phyloP scores from a whole-genome alignment of 2,888 invertebrate species.

The Epinotia demarniana region DNA sequence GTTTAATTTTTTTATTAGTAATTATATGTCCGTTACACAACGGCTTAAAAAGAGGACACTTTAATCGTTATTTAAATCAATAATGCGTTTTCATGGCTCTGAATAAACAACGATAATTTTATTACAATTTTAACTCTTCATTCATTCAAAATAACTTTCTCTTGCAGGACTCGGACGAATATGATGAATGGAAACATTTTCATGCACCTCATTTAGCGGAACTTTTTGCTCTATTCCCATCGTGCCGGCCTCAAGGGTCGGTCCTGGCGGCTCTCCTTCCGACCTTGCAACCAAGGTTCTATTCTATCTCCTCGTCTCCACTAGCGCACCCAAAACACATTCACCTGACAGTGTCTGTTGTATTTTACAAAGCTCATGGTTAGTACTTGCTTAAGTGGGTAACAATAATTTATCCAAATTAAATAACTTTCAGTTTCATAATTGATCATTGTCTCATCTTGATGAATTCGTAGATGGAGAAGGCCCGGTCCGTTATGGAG shows the following conservation, averaged over 20 bases:
- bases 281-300: conserved; percentile 95
- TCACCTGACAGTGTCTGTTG: conserved; percentile 96
- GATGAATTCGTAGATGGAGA: conserved; percentile 85
- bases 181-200: conserved; percentile 97
- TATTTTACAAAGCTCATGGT: conserved; percentile 93
- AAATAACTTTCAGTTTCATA: neutral
- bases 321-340: conserved; percentile 89
- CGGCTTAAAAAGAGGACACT: too few species aligned
- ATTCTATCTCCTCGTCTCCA: conserved; percentile 96
- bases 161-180: conserved; percentile 91
- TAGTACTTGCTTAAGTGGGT: conserved; percentile 50
- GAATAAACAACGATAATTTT: neutral
- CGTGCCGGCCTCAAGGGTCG: conserved; percentile 92
- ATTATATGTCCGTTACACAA: too few species aligned
- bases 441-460: neutral
- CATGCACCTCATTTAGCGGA: conserved; percentile 94
- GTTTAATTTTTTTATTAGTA: too few species aligned
- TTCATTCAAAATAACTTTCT: conserved; percentile 6
- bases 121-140: neutral
- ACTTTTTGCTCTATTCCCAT: conserved; percentile 94
- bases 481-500: conserved; percentile 94
- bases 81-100: neutral
- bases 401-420: neutral
- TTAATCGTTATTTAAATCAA: neutral
- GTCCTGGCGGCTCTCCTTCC: conserved; percentile 92